A percentile compares a stretch with the other conserved stretches of the same genome.
Conservation (phyloP, 1,140 invertebrate species). For the Paralvinella palmiformis region DNA sequence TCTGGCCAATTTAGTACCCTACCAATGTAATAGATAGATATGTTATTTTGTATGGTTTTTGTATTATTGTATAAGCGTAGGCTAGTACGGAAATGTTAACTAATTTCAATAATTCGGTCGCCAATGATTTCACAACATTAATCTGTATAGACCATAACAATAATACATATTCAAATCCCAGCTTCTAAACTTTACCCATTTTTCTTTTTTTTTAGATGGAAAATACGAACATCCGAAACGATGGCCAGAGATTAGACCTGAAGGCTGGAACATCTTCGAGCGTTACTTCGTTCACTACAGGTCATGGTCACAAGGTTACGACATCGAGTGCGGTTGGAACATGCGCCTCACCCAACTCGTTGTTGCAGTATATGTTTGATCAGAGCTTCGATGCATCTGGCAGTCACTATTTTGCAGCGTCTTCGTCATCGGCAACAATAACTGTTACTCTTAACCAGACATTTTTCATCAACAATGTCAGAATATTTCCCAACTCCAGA, state of each 20-base stretch:
- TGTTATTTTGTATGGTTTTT: no score
- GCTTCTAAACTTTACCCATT: no score
- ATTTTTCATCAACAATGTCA: conserved; percentile 28
- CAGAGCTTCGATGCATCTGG: conserved; percentile 23
- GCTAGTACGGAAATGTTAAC: no score
- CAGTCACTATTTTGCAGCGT: conserved; percentile 25
- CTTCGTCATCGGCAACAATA: conserved; percentile 20
- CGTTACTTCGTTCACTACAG: conserved; percentile 13
- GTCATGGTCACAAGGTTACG: no score
- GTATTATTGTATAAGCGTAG: no score
- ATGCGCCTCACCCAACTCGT: background rate
- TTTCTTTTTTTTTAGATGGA: conserved; percentile 19
- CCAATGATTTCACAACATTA: no score
- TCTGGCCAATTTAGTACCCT: no score
- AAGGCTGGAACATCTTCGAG: background rate
- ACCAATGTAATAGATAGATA: no score
- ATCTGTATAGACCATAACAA: no score
- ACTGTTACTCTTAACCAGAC: conserved; percentile 23
- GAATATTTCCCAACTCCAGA: conserved; percentile 22
- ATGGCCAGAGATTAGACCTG: conserved; percentile 30
- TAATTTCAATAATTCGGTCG: no score
- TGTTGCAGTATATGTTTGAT: conserved; percentile 31
- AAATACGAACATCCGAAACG: conserved; percentile 26
- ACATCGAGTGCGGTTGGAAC: background rate
- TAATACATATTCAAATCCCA: no score